phyloP scores from a whole-genome alignment of 1,140 invertebrate species.

The Elymnias hypermnestra region DNA sequence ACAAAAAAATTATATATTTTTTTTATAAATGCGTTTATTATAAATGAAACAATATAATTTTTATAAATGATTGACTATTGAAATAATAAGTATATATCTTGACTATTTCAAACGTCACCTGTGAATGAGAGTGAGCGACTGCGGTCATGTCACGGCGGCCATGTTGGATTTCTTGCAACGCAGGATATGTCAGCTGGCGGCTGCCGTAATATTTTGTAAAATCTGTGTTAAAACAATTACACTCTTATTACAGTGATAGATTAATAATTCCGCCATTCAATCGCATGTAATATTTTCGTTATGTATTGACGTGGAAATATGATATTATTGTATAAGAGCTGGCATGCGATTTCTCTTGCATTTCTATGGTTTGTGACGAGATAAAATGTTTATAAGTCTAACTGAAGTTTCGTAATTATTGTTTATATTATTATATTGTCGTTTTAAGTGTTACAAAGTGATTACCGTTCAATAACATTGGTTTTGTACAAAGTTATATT shows the following conservation, averaged over 20 bases:
- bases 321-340: slow-evolving; percentile 63
- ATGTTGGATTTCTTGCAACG: slow-evolving; percentile 75
- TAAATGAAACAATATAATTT: not conserved
- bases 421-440: slow-evolving; percentile 54
- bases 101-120: slow-evolving; percentile 47
- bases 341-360: slow-evolving; percentile 72
- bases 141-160: slow-evolving; percentile 61
- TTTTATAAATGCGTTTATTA: not conserved
- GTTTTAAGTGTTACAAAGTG: slow-evolving; percentile 50
- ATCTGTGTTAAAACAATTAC: slow-evolving; percentile 61
- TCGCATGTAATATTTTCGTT: slow-evolving; percentile 29
- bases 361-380: slow-evolving; percentile 72
- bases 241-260: slow-evolving; percentile 45
- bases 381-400: slow-evolving; percentile 59
- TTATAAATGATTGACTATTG: not conserved
- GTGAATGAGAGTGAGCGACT: slow-evolving; percentile 32
- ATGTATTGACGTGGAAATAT: slow-evolving; percentile 61
- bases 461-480: slow-evolving; percentile 23
- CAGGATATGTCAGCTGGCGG: slow-evolving; percentile 75
- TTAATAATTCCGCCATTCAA: slow-evolving; percentile 29
- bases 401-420: slow-evolving; percentile 49
- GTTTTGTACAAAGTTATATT: slow-evolving; percentile 22
- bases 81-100: slow-evolving; percentile 16
- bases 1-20: not conserved
- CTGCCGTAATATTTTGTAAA: slow-evolving; percentile 62